Conservation (phyloP, 2,888 invertebrate species). For the Cistogaster globosa region DNA sequence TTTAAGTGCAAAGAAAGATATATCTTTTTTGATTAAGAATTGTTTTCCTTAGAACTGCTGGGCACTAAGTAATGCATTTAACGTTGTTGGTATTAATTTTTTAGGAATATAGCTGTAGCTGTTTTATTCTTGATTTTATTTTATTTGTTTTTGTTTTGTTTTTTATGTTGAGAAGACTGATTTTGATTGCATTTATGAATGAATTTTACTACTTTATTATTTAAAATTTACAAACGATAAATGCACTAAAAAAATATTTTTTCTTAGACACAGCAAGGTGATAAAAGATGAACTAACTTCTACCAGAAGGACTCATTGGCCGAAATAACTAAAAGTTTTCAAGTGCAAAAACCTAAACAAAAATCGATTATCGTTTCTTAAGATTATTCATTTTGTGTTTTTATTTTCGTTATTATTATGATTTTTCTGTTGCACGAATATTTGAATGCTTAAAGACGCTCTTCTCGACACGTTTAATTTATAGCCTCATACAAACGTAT, state of each 20-base stretch:
- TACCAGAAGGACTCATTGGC: slow-evolving; percentile 34
- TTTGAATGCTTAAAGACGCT: slow-evolving; percentile 75
- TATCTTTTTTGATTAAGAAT: no score
- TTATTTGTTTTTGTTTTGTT: not conserved
- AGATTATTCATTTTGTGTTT: slow-evolving; percentile 69
- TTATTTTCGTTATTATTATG: slow-evolving; percentile 68
- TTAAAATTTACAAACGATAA: slow-evolving; percentile 74
- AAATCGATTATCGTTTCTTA: slow-evolving; percentile 82
- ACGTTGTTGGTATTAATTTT: not conserved
- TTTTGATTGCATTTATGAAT: slow-evolving; percentile 82
- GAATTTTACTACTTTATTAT: slow-evolving; percentile 83
- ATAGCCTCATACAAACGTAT: slow-evolving; percentile 74
- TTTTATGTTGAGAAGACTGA: slow-evolving; percentile 26
- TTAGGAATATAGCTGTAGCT: not conserved
- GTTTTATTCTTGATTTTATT: slow-evolving; percentile 10
- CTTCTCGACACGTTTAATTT: slow-evolving; percentile 79
- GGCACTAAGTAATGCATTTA: not conserved
- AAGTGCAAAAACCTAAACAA: slow-evolving; percentile 79
- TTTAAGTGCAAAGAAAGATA: no score
- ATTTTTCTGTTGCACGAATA: slow-evolving; percentile 75
- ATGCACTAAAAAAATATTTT: not conserved
- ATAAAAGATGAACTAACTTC: slow-evolving; percentile 41
- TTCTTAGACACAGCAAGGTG: slow-evolving; percentile 31
- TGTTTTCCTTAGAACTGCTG: not conserved
- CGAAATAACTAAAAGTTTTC: slow-evolving; percentile 61